These are phyloP conservation scores for Hermaeophaga mercurialis DNA, from an alignment of 2,888 invertebrate genomes.

Conservation along the genomic window DNA sequence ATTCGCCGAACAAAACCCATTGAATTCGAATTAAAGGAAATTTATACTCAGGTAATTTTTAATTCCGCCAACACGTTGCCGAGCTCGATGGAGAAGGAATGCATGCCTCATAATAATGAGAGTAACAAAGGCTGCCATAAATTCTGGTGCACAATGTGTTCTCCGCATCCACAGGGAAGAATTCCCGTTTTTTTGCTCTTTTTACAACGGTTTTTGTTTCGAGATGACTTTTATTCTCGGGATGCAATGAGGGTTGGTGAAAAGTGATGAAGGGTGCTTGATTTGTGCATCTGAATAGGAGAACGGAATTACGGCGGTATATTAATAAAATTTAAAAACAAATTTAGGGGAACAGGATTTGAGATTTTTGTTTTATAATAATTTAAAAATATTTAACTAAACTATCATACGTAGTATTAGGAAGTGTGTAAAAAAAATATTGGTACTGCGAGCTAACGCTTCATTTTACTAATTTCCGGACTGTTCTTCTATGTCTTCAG, in stretches of 20 bases:
- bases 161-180: conserved; percentile 40
- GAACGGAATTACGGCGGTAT: not conserved
- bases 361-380: too few relatives aligned
- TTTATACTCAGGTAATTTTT: conserved; percentile 30
- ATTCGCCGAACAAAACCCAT: conserved; percentile 14
- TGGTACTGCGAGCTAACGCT: too few relatives aligned
- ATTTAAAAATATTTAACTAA: too few relatives aligned
- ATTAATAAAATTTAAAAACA: not conserved
- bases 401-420: too few relatives aligned
- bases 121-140: conserved; percentile 42
- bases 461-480: too few relatives aligned
- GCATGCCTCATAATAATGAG: conserved; percentile 39
- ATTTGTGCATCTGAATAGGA: not conserved
- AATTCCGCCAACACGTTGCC: conserved; percentile 19
- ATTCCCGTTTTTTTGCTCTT: conserved; percentile 37
- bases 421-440: too few relatives aligned
- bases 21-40: conserved; percentile 22
- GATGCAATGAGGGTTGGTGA: not conserved
- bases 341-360: not conserved
- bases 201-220: conserved; percentile 2
- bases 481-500: too few relatives aligned
- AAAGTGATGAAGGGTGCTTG: conserved; percentile 4
- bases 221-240: conserved; percentile 15
- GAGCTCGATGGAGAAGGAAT: conserved; percentile 11
- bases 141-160: conserved; percentile 42